A percentile compares a stretch with the other conserved stretches of the same genome.
These are phyloP conservation scores for Teleopsis dalmanni DNA, from an alignment of 1,140 invertebrate species.

Conservation along the genomic window DNA sequence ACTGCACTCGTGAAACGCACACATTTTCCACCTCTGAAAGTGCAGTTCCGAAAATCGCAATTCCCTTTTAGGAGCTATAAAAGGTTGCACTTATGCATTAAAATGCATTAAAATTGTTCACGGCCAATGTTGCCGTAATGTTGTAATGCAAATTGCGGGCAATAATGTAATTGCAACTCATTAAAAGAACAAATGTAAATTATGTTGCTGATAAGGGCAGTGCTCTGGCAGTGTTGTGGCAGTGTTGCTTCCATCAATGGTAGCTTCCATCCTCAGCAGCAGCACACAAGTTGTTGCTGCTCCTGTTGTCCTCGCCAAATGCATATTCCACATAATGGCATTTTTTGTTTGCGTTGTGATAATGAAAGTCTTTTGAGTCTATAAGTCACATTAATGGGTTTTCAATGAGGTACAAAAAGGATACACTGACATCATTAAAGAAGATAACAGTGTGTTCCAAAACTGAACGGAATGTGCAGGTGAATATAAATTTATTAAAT, in stretches of 20 bases:
- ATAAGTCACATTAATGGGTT: conserved; percentile 6
- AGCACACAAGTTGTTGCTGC: neutral
- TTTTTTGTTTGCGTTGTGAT: too few species aligned
- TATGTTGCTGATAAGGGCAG: neutral
- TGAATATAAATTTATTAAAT: neutral
- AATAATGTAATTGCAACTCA: conserved; percentile 10
- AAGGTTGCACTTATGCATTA: too few species aligned
- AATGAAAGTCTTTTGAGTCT: neutral
- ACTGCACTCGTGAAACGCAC: too few species aligned
- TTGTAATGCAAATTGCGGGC: conserved; percentile 5
- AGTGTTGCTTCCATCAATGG: neutral
- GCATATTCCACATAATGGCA: too few species aligned
- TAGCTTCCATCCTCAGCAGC: too few species aligned
- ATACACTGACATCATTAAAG: neutral
- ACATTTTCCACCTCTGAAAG: too few species aligned
- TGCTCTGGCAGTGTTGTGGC: neutral
- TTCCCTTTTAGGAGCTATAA: too few species aligned
- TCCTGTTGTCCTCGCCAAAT: neutral
- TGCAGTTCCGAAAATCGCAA: too few species aligned
- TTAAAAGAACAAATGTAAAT: neutral
- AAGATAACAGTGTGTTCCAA: neutral
- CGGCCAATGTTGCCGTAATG: too few species aligned
- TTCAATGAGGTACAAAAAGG: conserved; percentile 6
- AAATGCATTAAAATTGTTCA: too few species aligned
- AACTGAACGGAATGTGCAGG: neutral